These are phyloP conservation scores for Hoplostethus atlanticus DNA, from an alignment of 2,797 vertebrate species.

Conservation along the genomic window DNA sequence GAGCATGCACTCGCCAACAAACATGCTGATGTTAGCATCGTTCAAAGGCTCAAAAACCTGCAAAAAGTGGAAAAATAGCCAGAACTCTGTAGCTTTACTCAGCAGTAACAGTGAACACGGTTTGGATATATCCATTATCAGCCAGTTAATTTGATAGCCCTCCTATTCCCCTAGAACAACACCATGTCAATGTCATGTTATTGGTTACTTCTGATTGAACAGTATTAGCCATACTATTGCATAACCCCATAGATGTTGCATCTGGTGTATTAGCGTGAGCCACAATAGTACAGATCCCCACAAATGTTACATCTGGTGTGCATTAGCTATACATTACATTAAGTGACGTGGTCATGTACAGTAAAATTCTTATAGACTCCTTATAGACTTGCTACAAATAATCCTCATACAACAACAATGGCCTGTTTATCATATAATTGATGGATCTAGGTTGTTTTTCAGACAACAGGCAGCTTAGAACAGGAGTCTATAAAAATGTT, in stretches of 20 bases:
- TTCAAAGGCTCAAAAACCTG: background rate
- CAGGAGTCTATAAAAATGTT: background rate
- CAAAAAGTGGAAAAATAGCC: no score
- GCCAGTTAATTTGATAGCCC: no score
- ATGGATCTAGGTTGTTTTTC: background rate
- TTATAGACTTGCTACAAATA: background rate
- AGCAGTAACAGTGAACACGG: no score
- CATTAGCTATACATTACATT: conserved; percentile 11
- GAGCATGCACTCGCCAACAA: background rate
- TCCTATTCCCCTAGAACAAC: no score
- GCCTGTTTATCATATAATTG: background rate
- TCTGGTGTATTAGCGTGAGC: no score
- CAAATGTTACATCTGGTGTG: background rate
- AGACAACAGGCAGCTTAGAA: no score
- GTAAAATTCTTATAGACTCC: background rate
- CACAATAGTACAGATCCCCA: no score
- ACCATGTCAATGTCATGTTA: no score
- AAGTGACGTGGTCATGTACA: background rate
- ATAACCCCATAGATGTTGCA: background rate
- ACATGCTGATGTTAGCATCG: background rate
- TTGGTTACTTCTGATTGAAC: no score
- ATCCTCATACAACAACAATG: conserved; percentile 5
- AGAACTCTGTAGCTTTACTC: no score
- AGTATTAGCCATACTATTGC: no score
- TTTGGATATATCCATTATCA: no score